phyloP scores from a whole-genome alignment of 2,888 invertebrate species.

The Stenodema calcarata region DNA sequence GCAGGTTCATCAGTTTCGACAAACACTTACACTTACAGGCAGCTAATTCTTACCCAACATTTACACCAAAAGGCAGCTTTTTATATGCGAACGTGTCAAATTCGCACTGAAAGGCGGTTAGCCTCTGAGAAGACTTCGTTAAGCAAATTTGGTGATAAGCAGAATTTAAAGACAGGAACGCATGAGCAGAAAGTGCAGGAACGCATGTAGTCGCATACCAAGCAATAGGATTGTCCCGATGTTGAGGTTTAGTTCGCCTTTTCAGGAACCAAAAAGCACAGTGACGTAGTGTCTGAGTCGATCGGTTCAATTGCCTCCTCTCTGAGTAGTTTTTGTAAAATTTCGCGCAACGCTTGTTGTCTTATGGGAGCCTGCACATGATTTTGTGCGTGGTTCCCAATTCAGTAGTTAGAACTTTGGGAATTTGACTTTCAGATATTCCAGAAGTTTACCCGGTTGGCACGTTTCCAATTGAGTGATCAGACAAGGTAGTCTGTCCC shows the following conservation, averaged over 20 bases:
- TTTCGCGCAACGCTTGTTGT: too few relatives aligned
- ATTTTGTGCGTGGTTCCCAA: background rate
- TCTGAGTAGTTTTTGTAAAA: too few relatives aligned
- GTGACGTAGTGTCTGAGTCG: background rate
- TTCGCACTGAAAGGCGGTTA: too few relatives aligned
- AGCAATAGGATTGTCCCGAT: background rate
- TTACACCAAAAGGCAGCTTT: slow-evolving; percentile 42
- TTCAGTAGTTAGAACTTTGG: background rate
- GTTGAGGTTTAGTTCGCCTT: background rate
- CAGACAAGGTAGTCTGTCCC: background rate
- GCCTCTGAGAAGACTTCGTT: too few relatives aligned
- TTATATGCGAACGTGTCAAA: slow-evolving; percentile 38
- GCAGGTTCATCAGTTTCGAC: slow-evolving; percentile 39
- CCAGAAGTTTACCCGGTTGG: background rate
- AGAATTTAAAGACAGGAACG: slow-evolving; percentile 35
- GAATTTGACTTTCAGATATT: too few relatives aligned
- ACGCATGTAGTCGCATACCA: slow-evolving; percentile 54
- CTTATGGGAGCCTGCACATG: background rate
- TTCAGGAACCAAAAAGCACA: slow-evolving; percentile 13
- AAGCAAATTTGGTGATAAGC: slow-evolving; percentile 50
- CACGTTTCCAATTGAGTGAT: too few relatives aligned
- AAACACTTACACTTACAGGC: slow-evolving; percentile 42
- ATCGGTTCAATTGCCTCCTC: slow-evolving; percentile 5
- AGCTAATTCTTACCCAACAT: too few relatives aligned
- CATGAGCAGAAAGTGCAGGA: background rate